Percentiles rank a stretch among this genome's conserved stretches.
Evolutionary conservation across 2,888 invertebrate species (phyloP).

Genomic region (Torymus texanus): DNA sequence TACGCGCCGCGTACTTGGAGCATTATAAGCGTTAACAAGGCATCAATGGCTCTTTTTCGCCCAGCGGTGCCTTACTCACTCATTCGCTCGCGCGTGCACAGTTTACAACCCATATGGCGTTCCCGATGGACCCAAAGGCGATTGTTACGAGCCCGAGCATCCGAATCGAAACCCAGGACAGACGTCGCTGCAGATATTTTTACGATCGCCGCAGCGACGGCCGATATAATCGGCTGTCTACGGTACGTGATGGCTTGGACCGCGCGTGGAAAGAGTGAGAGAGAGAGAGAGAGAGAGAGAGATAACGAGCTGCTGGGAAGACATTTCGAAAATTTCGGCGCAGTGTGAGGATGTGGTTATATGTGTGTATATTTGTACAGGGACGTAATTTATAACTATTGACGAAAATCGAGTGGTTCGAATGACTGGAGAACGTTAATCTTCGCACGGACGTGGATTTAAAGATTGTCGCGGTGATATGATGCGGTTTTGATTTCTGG

Average conservation of each 20-base stretch:
- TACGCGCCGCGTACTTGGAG: constrained; percentile 18
- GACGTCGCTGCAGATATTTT: constrained; percentile 29
- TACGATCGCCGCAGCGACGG: constrained; percentile 25
- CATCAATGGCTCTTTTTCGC: constrained; percentile 57
- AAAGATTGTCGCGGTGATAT: too few species aligned
- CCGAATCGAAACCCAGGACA: constrained; percentile 3
- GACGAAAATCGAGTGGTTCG: constrained; percentile 4
- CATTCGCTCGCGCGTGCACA: constrained; percentile 48
- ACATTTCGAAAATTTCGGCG: neutral
- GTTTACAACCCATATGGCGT: constrained; percentile 66
- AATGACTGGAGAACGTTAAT: neutral
- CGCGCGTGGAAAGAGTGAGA: neutral
- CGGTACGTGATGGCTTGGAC: neutral
- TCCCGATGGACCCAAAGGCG: constrained; percentile 56
- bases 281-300: neutral
- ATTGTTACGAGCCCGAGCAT: constrained; percentile 49
- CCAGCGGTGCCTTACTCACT: neutral
- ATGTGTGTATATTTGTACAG: neutral
- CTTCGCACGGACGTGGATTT: neutral
- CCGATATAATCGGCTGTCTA: constrained; percentile 7
- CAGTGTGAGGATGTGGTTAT: neutral
- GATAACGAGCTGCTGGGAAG: constrained; percentile 10
- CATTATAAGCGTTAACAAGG: constrained; percentile 55
- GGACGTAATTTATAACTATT: constrained; percentile 6
- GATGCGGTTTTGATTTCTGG: too few species aligned